Evolutionary conservation across 2,797 vertebrate genomes (phyloP).

Genomic region (Betta splendens): DNA sequence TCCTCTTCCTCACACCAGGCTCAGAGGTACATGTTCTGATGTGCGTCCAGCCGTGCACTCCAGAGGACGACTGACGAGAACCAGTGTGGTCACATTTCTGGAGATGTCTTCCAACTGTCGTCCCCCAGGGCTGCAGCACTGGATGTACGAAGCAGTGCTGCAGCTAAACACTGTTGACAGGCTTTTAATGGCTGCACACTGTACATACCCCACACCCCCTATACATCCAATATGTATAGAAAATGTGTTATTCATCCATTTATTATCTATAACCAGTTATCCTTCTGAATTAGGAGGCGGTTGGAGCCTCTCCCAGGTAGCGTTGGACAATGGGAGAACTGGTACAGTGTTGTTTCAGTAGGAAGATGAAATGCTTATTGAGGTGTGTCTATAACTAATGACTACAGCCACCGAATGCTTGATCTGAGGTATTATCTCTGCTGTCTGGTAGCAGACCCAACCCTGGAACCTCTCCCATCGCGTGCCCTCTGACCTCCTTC

Average conservation of each 20-base stretch:
- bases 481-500: conserved; percentile 17
- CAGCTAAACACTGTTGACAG: conserved; percentile 10
- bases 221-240: background rate
- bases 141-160: conserved; percentile 10
- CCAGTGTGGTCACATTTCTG: conserved; percentile 61
- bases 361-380: conserved; percentile 6
- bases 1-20: conserved; percentile 28
- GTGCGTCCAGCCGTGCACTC: conserved; percentile 23
- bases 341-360: no score
- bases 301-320: no score
- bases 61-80: conserved; percentile 47
- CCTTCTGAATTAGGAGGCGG: no score
- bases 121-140: conserved; percentile 13
- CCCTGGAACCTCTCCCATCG: conserved; percentile 9
- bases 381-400: background rate
- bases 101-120: background rate
- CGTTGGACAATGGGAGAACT: no score
- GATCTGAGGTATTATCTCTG: conserved; percentile 1
- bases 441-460: conserved; percentile 10
- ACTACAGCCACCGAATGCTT: background rate
- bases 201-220: background rate
- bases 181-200: conserved; percentile 24
- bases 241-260: background rate
- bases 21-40: no score
- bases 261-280: no score